Percentiles rank a stretch among this genome's conserved stretches.
phyloP scores from a whole-genome alignment of 1,140 invertebrate species.

The Prorops nasuta region DNA sequence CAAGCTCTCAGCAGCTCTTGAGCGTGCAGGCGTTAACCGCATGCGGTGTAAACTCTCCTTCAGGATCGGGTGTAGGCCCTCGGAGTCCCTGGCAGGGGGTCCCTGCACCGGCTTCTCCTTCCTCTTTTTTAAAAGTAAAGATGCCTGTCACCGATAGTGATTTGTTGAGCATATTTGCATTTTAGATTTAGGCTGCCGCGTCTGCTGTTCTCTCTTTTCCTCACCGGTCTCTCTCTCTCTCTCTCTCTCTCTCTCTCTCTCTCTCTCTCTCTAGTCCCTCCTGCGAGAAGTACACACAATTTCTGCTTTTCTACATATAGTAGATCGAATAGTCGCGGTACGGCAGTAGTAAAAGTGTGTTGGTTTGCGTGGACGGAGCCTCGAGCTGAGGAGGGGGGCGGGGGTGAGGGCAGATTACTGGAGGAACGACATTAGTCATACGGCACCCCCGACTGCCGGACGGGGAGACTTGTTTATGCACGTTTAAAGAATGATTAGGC shows the following conservation, averaged over 20 bases:
- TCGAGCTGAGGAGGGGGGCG: constrained; percentile 11
- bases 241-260: constrained; percentile 6
- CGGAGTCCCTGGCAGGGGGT: constrained; percentile 51
- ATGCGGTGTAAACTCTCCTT: constrained; percentile 42
- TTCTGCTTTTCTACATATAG: no score
- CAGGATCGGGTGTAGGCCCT: constrained; percentile 36
- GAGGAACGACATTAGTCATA: constrained; percentile 55
- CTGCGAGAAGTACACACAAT: no score
- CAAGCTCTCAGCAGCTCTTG: neutral
- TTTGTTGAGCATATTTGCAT: constrained; percentile 57
- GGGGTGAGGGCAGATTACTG: constrained; percentile 17
- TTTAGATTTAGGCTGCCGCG: constrained; percentile 55
- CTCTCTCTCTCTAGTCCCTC: constrained; percentile 16
- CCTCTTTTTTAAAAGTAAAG: constrained; percentile 50
- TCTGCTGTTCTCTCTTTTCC: constrained; percentile 18
- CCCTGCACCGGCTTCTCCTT: constrained; percentile 48
- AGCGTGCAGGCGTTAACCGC: constrained; percentile 34
- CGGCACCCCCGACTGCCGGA: constrained; percentile 30
- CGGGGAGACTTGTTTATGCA: constrained; percentile 53
- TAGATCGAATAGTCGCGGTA: no score
- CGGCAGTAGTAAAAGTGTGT: no score
- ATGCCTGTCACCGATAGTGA: constrained; percentile 56
- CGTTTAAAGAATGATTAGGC: constrained; percentile 59
- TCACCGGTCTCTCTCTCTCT: constrained; percentile 16
- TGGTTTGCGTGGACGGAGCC: neutral